Conservation (phyloP, 1,140 invertebrate genomes). For the Trachymyrmex septentrionalis region DNA sequence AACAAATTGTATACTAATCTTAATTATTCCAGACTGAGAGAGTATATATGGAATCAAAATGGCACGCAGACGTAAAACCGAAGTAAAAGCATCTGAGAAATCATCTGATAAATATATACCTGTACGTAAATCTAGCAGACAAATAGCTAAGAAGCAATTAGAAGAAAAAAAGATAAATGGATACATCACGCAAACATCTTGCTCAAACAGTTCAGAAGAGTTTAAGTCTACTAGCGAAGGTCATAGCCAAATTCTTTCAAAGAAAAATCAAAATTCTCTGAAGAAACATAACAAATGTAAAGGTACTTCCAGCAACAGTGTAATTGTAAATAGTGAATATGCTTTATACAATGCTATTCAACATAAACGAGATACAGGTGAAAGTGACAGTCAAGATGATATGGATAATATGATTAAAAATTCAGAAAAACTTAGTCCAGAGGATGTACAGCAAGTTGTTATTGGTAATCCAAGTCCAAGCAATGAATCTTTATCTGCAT, state of each 20-base stretch:
- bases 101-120: slow-evolving; percentile 76
- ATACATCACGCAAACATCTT: slow-evolving; percentile 67
- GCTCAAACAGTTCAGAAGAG: slow-evolving; percentile 70
- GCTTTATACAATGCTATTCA: slow-evolving; percentile 56
- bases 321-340: slow-evolving; percentile 59
- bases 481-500: slow-evolving; percentile 38
- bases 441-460: slow-evolving; percentile 74
- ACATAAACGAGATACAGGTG: slow-evolving; percentile 68
- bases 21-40: slow-evolving; percentile 72
- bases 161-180: slow-evolving; percentile 79
- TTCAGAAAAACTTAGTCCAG: slow-evolving; percentile 70
- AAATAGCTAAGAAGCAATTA: slow-evolving; percentile 82
- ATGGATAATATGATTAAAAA: slow-evolving; percentile 65
- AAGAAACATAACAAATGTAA: slow-evolving; percentile 74
- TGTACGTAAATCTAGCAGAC: slow-evolving; percentile 82
- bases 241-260: slow-evolving; percentile 63
- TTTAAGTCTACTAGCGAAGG: slow-evolving; percentile 65
- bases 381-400: slow-evolving; percentile 75
- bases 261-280: slow-evolving; percentile 72
- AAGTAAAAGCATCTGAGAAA: slow-evolving; percentile 78
- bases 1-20: slow-evolving; percentile 20
- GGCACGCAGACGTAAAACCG: slow-evolving; percentile 81
- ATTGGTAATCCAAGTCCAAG: slow-evolving; percentile 66
- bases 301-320: slow-evolving; percentile 62
- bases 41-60: slow-evolving; percentile 73